A percentile compares a stretch with the other conserved stretches of the same genome.
Evolutionary conservation across 1,140 invertebrate genomes (phyloP).

Genomic region (Trichonephila clavata): DNA sequence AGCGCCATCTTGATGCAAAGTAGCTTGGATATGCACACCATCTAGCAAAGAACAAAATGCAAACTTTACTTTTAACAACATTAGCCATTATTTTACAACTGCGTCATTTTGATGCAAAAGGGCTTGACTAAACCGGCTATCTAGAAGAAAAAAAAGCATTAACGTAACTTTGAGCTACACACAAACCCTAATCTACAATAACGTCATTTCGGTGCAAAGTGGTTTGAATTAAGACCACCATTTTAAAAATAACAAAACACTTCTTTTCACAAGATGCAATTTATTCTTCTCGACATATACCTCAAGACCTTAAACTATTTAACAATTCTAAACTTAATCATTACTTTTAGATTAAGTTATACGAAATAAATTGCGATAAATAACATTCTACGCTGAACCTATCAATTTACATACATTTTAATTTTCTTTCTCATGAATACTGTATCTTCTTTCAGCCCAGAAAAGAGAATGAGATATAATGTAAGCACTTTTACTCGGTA

Average conservation of each 20-base stretch:
- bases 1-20: constrained; percentile 81
- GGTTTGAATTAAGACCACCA: too few species aligned
- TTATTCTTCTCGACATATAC: not conserved
- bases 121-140: too few species aligned
- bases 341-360: not conserved
- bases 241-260: too few species aligned
- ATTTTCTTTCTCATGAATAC: not conserved
- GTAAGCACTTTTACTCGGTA: not conserved
- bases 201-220: too few species aligned
- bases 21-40: constrained; percentile 80
- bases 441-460: not conserved
- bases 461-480: not conserved
- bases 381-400: too few species aligned
- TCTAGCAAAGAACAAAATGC: constrained; percentile 31
- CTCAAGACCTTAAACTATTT: not conserved
- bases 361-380: not conserved
- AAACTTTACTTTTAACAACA: not conserved
- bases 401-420: not conserved
- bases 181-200: too few species aligned
- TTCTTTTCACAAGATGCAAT: too few species aligned
- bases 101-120: too few species aligned
- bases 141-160: too few species aligned
- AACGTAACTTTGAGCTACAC: too few species aligned
- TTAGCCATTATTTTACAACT: too few species aligned
- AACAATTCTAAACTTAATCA: not conserved